Evolutionary conservation across 1,140 invertebrate genomes (phyloP), one percentile per base, ranked within the genome.

Genomic region (Pseudomyrmex flavicornis): DNA sequence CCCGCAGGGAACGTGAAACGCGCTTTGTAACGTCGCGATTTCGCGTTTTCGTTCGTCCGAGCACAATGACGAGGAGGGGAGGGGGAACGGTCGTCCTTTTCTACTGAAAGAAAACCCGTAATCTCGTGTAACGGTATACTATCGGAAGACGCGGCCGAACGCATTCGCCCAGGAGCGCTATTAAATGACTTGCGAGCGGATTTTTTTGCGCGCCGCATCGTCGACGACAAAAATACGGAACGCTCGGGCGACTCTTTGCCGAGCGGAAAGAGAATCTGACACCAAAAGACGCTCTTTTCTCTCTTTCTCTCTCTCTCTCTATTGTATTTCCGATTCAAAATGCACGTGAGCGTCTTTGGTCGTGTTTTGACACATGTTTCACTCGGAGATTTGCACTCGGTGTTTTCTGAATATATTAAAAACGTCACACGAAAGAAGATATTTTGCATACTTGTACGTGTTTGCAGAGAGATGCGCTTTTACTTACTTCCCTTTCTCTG

Each of bases 1-100:
- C 87, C 88, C 88, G 69, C 65, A 80, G 88, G 88, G 87, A 89
- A 88, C 84, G 84, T 70, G 87, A 84, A 86, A 86, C 80, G 87
- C 76, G 66, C 87, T 89, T 89, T 80, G 87, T 89, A 35, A 72
- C 86, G 86, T 48, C 56, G 58, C 73, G 73, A 80, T 84, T 84
- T 84, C 76, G 82, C 75, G 68, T 85, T 88, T 77, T 87, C 82
- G 82, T 88, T 73, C 75, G 75, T 65, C 73, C 46, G 82, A 50
- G 56, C 58, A 83, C 87, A 83, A 85, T 85, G 68, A 75, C 87
- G 74, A 80, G 76, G 76, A 35, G 35, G 5, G 5, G 5, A 7
- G 7, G 35, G 35, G 35, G 7, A 54, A 65, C 44, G 65, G 76
- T 80, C 76, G 76, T 80, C 66, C 66, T 80, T 80, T 80, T 80